Evolutionary conservation across 2,797 vertebrate genomes (phyloP), one percentile per base, ranked within the genome.

Genomic region (Epinephelus awoara): DNA sequence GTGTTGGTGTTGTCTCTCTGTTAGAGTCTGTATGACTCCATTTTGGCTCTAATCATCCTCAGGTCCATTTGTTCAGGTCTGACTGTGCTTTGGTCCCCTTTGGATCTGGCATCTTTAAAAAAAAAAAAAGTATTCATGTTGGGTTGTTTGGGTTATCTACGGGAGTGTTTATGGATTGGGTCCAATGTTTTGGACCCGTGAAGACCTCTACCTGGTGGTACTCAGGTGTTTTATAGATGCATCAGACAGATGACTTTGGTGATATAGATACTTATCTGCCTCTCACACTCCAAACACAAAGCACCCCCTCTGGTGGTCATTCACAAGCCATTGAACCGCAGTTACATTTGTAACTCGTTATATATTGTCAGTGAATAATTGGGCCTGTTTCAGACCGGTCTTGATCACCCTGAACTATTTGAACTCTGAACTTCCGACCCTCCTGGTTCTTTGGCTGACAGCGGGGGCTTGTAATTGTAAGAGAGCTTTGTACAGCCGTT

Each of bases 381-480:
- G 64, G 75, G 21, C 21, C 50, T 19, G 38, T 75, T 83, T 83
- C 65, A 71, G 74, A 65, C 42, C 1, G 27, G 18, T 72, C 57
- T 63, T 59, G 46, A 80, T 82, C 88, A 81, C 82, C 79, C 67
- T 90, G 68, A 91, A 88, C 86, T 71, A 52, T 91, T 71, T 89
- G 89, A 91, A 89, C 91, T 89, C 62, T 88, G 87, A 91, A 89
- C 91, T 85, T 40, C 29, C 29, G 75, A 90, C 92, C 89, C 64
- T 77, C 67, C 74, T 14, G 47, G 29, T 80, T 81, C 68, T 91
- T 71, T 63, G 74, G 79, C 73, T 54, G 86, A 64, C 72, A 42
- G 70, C 12, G 65, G 78, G 79, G 56, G 80, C 89, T 91, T 88
- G 91, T 92, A 90, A 91, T 92, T 87, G 77, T 87, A 79, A 88